phyloP scores from a whole-genome alignment of 1,140 invertebrate genomes.

The Drosophila nikananu region DNA sequence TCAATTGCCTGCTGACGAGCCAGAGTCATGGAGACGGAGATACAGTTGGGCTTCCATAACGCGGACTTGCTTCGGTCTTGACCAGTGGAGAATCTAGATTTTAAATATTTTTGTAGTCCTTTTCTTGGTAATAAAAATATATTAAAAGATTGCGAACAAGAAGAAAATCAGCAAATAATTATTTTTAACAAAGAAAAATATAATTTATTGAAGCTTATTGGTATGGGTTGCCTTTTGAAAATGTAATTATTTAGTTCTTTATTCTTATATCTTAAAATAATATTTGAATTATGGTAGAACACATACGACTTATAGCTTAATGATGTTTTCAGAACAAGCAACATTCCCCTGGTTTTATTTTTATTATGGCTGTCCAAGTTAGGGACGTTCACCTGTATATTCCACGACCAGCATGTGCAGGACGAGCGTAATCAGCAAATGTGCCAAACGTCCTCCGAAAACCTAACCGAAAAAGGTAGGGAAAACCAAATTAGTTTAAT shows the following conservation, averaged over 20 bases:
- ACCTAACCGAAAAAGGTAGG: constrained; percentile 36
- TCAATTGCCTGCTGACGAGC: constrained; percentile 79
- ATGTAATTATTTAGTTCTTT: too few species aligned
- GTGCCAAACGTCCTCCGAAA: constrained; percentile 57
- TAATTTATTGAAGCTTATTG: too few species aligned
- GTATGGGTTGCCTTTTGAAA: too few species aligned
- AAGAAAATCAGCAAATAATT: not conserved
- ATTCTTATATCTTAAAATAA: too few species aligned
- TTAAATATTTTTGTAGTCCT: not conserved
- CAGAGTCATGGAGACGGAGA: constrained; percentile 22
- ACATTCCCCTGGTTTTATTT: too few species aligned
- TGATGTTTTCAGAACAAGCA: too few species aligned
- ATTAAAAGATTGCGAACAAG: too few species aligned
- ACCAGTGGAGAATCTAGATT: not conserved
- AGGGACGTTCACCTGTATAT: not conserved
- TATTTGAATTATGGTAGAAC: too few species aligned
- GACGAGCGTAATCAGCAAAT: constrained; percentile 80
- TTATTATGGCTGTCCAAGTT: not conserved
- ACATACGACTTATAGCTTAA: too few species aligned
- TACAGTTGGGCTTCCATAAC: not conserved
- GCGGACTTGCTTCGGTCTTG: not conserved
- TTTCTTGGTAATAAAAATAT: not conserved
- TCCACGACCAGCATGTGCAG: constrained; percentile 29
- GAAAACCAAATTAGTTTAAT: constrained; percentile 80
- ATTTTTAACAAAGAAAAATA: too few species aligned